Evolutionary conservation across 1,140 invertebrate genomes (phyloP), one percentile per base, ranked within the genome.

Genomic region (Psilanteris sp.): DNA sequence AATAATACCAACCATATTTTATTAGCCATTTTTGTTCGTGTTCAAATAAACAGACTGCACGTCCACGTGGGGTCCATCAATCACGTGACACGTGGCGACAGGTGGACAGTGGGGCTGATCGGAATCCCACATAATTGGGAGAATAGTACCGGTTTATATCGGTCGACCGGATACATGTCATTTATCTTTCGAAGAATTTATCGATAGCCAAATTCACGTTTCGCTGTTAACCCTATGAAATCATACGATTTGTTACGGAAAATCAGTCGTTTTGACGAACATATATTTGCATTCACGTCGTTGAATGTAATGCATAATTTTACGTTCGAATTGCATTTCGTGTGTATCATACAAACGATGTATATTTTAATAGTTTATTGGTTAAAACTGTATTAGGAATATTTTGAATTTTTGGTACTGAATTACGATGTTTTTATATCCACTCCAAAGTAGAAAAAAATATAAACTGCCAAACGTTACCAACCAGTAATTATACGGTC

Each of bases 121-220:
- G 80, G 46, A 83, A 82, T 71, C 66, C 79, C 78, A 78, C 78
- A 82, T 82, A 83, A 83, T 83, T 83, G 81, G 79, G 71, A 77
- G 79, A 82, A 83, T 79, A 82, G 80, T 80, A 77, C 73, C 76
- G 78, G 78, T 81, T 82, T 59, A 54, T 82, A 79, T 77, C 77
- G 80, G 79, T 78, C 64, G 78, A 73, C 71, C 78, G 79, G 78
- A 79, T 78, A 76, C 71, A 72, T 62, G 79, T 81, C 79, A 76
- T 81, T 83, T 83, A 81, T 82, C 79, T 81, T 81, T 76, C 77
- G 11, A 59, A 75, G 81, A 62, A 62, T 68, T 75, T 50, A 83
- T 83, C 81, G 80, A 82, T 62, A 57, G 39, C 43, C 76, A 52
- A 64, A 75, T 68, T 80, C 79, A 52, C 78, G 79, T 78, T 82